Base-by-base conservation (phyloP, 2,113 vertebrate species). In the Scomber scombrus region DNA sequence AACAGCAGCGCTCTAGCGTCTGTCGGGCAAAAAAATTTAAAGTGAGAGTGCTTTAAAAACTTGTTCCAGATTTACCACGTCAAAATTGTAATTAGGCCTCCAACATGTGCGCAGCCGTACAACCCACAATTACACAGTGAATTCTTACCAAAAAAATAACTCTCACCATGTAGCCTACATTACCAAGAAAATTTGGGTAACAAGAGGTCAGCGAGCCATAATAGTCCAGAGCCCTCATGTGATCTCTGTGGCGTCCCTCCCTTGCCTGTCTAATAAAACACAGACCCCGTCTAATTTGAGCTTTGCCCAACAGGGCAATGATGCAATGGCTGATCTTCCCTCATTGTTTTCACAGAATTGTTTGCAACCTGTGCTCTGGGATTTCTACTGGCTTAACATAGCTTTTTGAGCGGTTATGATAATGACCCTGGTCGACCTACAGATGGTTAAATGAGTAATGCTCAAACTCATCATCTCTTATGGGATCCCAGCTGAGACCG, bases 71-170 rank as follows among this genome's bases (percentile, higher is more conserved):
- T 91, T 90, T 90, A 88, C 90, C 75, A 85, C 67, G 70, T 86
- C 79, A 87, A 86, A 91, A 92, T 91, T 93, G 90, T 94, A 94
- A 93, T 93, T 95, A 94, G 84, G 75, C 67, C 78, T 90, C 82
- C 78, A 90, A 89, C 92, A 92, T 93, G 82, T 90, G 91, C 75
- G 26, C 78, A 85, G 81, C 86, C 88, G 89, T 83, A 80, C 86
- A 94, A 91, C 92, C 88, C 83, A 70, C 88, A 93, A 90, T 94
- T 93, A 91, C 83, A 76, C 63, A 85, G 89, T 19, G 84, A 72
- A 89, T 86, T 86, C 80, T 78, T 74, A 85, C 86, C 87, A 78
- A 91, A 89, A 89, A 91, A 93, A 91, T 88, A 93, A 88, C 86
- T 81, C 67, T 80, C 70, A 62, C 55, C 73, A 21, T 60, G 72